These are phyloP conservation scores for Lasius fuliginosus DNA, from an alignment of 2,888 invertebrate genomes.

Conservation along the genomic window DNA sequence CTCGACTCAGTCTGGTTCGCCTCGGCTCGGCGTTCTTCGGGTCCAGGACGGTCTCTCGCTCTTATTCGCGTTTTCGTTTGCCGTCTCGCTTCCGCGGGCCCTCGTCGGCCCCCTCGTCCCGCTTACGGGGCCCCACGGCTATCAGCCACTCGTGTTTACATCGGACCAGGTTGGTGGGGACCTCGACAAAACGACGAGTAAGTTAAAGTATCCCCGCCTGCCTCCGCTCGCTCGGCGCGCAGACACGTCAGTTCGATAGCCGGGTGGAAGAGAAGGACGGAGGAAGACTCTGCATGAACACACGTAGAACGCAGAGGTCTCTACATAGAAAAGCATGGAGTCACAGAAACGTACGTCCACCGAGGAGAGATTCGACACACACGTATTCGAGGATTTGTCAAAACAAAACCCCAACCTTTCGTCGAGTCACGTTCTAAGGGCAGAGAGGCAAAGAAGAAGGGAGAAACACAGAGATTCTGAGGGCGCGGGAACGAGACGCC, in stretches of 20 bases:
- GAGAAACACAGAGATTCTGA: background rate
- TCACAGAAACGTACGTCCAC: conserved; percentile 45
- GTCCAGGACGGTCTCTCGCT: conserved; percentile 66
- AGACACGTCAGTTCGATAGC: conserved; percentile 53
- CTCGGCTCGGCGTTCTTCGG: conserved; percentile 74
- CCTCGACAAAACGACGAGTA: conserved; percentile 76
- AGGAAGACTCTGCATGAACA: conserved; percentile 43
- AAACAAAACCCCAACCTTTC: conserved; percentile 83
- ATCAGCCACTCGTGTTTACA: conserved; percentile 85
- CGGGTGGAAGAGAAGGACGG: conserved; percentile 20
- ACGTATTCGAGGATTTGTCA: conserved; percentile 82
- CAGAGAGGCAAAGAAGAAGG: conserved; percentile 46
- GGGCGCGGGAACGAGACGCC: conserved; percentile 27
- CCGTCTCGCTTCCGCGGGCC: conserved; percentile 62
- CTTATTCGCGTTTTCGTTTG: conserved; percentile 32
- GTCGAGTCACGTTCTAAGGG: conserved; percentile 82
- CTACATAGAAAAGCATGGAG: conserved; percentile 44
- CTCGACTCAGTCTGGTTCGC: conserved; percentile 77
- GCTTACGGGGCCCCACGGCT: conserved; percentile 78
- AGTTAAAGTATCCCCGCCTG: conserved; percentile 68
- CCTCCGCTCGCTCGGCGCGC: conserved; percentile 19
- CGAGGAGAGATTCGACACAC: conserved; percentile 68
- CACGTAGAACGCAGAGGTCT: conserved; percentile 41
- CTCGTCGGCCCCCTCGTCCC: conserved; percentile 55
- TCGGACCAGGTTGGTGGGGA: conserved; percentile 76